These are phyloP conservation scores for Epiblema foenella DNA, from an alignment of 2,888 invertebrate genomes.

Conservation along the genomic window DNA sequence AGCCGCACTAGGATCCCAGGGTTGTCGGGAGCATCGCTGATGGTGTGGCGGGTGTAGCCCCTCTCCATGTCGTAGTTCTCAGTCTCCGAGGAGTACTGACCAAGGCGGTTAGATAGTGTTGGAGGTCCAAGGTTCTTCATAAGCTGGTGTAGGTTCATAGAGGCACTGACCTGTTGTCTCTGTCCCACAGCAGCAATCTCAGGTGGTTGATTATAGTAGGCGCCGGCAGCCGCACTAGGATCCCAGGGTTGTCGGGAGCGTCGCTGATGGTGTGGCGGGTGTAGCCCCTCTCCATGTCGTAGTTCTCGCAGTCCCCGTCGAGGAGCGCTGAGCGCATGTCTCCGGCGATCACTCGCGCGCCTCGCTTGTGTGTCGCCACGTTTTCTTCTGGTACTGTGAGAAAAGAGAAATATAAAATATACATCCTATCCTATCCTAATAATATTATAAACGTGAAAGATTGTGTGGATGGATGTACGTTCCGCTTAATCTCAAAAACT, in stretches of 20 bases:
- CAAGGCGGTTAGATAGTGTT: background rate
- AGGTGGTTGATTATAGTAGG: constrained; percentile 97
- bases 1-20: constrained; percentile 93
- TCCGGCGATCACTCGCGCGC: constrained; percentile 94
- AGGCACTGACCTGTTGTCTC: constrained; percentile 88
- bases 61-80: constrained; percentile 96
- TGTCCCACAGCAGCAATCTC: constrained; percentile 96
- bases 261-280: constrained; percentile 95
- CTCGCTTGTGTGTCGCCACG: constrained; percentile 92
- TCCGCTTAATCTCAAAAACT: too few species aligned
- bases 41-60: constrained; percentile 95
- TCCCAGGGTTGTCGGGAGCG: constrained; percentile 89
- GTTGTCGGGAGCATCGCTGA: constrained; percentile 89
- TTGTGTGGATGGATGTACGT: too few species aligned
- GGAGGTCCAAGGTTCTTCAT: background rate
- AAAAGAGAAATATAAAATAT: too few species aligned
- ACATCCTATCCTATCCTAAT: too few species aligned
- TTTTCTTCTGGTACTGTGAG: constrained; percentile 94
- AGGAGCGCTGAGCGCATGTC: constrained; percentile 95
- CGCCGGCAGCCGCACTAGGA: constrained; percentile 92
- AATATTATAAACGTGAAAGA: too few species aligned
- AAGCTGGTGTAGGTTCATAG: background rate
- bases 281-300: constrained; percentile 97
- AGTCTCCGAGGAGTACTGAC: constrained; percentile 93
- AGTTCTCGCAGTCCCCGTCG: constrained; percentile 94